A percentile compares a stretch with the other conserved stretches of the same genome.
These are phyloP conservation scores for Craseonycteris thonglongyai DNA, from an alignment of 2,113 vertebrate genomes.

Conservation along the genomic window DNA sequence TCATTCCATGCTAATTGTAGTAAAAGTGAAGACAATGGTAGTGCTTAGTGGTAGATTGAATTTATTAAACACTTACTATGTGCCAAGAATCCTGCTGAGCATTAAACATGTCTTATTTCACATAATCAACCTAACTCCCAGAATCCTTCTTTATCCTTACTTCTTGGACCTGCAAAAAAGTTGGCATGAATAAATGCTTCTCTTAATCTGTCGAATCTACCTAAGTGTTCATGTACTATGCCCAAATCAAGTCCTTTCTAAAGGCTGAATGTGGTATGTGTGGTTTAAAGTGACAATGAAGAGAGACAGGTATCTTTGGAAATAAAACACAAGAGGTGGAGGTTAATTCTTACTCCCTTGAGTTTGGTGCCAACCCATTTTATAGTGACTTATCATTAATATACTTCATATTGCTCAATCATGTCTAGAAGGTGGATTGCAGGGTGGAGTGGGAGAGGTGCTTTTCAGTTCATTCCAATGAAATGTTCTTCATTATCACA, in stretches of 20 bases:
- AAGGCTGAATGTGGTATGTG: background rate
- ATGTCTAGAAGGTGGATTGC: conserved; percentile 42
- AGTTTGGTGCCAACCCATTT: conserved; percentile 28
- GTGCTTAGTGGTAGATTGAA: background rate
- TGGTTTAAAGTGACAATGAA: conserved; percentile 31
- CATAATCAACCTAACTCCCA: background rate
- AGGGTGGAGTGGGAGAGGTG: conserved; percentile 49
- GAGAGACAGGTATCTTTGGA: conserved; percentile 38
- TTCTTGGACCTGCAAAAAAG: background rate
- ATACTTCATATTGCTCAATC: conserved; percentile 48
- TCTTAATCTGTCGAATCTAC: background rate
- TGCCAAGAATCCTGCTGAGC: background rate
- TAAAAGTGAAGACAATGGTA: background rate
- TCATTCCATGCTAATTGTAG: background rate
- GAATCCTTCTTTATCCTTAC: conserved; percentile 7
- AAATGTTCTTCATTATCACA: conserved; percentile 48
- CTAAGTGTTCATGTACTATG: background rate
- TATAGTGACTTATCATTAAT: conserved; percentile 60
- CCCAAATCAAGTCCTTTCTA: conserved; percentile 20
- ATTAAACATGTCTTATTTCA: conserved; percentile 20
- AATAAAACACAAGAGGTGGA: conserved; percentile 35
- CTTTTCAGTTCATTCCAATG: conserved; percentile 55
- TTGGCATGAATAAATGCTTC: background rate
- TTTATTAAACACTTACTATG: conserved; percentile 30
- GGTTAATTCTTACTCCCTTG: conserved; percentile 33